Evolutionary conservation across 2,888 invertebrate species (phyloP).

Genomic region (Orchesella flavescens): DNA sequence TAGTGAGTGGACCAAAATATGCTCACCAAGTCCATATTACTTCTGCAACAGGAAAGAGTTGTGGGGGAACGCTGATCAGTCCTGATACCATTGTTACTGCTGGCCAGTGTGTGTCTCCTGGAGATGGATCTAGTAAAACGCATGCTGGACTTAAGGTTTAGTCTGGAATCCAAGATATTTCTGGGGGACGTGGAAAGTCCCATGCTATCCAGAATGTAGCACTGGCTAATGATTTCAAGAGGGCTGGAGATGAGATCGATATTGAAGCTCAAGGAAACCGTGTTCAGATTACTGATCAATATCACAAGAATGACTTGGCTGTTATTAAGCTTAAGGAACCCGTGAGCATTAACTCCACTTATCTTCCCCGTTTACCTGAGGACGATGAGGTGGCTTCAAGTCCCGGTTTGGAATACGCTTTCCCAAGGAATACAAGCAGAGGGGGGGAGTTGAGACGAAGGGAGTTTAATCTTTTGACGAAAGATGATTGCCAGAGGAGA

Average conservation of each 20-base stretch:
- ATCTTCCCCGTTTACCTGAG: background rate
- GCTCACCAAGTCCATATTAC: slow-evolving; percentile 21
- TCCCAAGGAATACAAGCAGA: background rate
- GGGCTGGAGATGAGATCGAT: background rate
- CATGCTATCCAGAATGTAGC: background rate
- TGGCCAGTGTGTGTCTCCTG: slow-evolving; percentile 15
- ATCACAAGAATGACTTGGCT: slow-evolving; percentile 10
- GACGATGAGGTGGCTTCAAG: background rate
- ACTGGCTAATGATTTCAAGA: background rate
- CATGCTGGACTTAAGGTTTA: background rate
- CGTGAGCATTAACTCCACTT: background rate
- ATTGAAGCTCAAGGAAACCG: background rate
- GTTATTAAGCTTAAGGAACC: background rate
- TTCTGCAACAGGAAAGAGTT: background rate
- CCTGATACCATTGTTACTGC: slow-evolving; percentile 14
- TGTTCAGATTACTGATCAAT: background rate
- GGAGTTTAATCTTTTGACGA: background rate
- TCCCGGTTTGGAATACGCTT: background rate
- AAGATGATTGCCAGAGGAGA: slow-evolving; percentile 16
- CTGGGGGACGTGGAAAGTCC: too few species aligned
- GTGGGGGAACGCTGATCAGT: slow-evolving; percentile 28
- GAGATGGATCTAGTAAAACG: background rate
- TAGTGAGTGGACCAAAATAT: background rate
- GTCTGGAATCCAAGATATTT: background rate
- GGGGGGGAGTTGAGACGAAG: background rate